These are phyloP conservation scores for Corticium candelabrum DNA, from an alignment of 37 sponge, comb jelly and placozoan species.

Conservation along the genomic window DNA sequence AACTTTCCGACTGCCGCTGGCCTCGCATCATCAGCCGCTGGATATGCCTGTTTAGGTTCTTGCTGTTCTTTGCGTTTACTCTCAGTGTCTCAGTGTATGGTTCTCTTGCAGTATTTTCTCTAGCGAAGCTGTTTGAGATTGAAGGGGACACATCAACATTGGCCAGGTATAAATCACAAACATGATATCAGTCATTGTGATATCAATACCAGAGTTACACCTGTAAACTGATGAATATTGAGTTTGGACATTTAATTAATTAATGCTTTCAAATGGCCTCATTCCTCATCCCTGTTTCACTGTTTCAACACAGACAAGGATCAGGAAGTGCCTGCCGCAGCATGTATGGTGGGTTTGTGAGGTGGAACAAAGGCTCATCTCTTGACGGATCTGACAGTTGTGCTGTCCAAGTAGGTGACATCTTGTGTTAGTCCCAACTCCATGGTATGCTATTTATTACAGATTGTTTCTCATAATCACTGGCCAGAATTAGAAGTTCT, in stretches of 20 bases:
- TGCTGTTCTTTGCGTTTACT: neutral
- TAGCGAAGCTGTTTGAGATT: constrained; percentile 30
- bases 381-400: constrained; percentile 75
- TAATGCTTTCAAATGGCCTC: too few species aligned
- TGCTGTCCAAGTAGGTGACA: constrained; percentile 67
- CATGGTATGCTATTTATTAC: neutral
- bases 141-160: too few species aligned
- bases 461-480: constrained; percentile 66
- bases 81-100: constrained; percentile 8
- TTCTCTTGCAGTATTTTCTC: constrained; percentile 13
- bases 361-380: constrained; percentile 75
- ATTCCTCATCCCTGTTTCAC: too few species aligned
- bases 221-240: too few species aligned
- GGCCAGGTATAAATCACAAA: too few species aligned
- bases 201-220: too few species aligned
- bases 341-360: constrained; percentile 89
- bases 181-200: too few species aligned
- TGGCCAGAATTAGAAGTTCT: constrained; percentile 94
- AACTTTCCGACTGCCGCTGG: constrained; percentile 99
- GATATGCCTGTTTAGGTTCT: constrained; percentile 92
- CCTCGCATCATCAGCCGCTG: constrained; percentile 97
- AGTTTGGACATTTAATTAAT: too few species aligned
- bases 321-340: constrained; percentile 99
- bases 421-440: neutral
- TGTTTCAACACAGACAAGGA: constrained; percentile 53